phyloP scores from a whole-genome alignment of 92 coral and sea anemone species.

The Zoanthus sociatus region DNA sequence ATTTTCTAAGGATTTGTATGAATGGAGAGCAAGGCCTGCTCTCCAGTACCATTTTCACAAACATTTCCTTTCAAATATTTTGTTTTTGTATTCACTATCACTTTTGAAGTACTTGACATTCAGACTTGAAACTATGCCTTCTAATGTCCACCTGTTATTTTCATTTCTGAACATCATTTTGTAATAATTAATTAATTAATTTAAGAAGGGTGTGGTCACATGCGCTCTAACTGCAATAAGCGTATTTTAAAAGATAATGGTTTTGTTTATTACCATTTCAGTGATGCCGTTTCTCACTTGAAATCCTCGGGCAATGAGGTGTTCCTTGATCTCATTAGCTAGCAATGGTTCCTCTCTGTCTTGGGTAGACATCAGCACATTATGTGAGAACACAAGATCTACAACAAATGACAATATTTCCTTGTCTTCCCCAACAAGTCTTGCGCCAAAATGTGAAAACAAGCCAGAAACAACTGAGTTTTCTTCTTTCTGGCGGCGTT shows the following conservation, averaged over 20 bases:
- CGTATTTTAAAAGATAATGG: background rate
- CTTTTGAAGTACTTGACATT: too few species aligned
- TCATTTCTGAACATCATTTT: too few species aligned
- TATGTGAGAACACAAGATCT: constrained; percentile 91
- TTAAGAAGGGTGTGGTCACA: too few species aligned
- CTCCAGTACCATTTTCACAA: too few species aligned
- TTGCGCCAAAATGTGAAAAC: constrained; percentile 79
- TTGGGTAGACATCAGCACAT: constrained; percentile 84
- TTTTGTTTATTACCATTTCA: constrained; percentile 69
- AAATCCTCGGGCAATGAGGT: constrained; percentile 81
- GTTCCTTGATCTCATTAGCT: constrained; percentile 81
- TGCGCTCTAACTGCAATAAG: too few species aligned
- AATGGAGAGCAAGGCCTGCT: too few species aligned
- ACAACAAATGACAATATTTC: constrained; percentile 76
- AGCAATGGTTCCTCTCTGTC: constrained; percentile 77
- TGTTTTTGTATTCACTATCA: too few species aligned
- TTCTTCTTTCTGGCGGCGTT: constrained; percentile 92
- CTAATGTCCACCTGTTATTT: too few species aligned
- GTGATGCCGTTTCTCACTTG: constrained; percentile 85
- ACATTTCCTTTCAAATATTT: too few species aligned
- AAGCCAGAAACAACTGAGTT: constrained; percentile 86
- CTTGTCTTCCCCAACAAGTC: constrained; percentile 71
- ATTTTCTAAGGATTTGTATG: too few species aligned
- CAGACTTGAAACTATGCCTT: too few species aligned
- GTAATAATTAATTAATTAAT: too few species aligned